phyloP scores from a whole-genome alignment of 2,888 invertebrate genomes.

The Myathropa florea region DNA sequence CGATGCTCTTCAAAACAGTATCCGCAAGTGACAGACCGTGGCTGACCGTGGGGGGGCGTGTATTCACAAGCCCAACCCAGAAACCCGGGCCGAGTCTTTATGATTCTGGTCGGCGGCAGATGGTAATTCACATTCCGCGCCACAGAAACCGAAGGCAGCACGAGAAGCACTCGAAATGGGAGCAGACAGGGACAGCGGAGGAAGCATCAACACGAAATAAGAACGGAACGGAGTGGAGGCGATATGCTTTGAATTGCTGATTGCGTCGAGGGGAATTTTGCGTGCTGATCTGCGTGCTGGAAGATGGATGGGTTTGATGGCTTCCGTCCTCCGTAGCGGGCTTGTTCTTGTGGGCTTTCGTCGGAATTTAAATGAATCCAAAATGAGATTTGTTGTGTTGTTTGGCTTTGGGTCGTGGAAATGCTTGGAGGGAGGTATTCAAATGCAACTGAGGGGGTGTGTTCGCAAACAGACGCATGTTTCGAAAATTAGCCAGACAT shows the following conservation, averaged over 20 bases:
- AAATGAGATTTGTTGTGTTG: background rate
- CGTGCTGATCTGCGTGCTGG: background rate
- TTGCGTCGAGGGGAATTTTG: constrained; percentile 19
- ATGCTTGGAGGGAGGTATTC: background rate
- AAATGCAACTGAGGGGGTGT: background rate
- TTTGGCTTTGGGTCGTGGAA: background rate
- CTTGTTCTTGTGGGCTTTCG: background rate
- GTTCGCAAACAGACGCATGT: background rate
- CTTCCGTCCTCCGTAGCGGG: background rate
- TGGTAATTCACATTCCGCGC: constrained; percentile 36
- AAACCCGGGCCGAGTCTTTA: constrained; percentile 1
- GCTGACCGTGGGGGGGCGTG: too few relatives aligned
- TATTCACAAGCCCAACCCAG: background rate
- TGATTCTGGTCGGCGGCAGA: constrained; percentile 24
- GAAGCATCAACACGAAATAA: background rate
- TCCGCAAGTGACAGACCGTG: background rate
- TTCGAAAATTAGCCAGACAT: background rate
- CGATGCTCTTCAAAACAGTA: too few relatives aligned
- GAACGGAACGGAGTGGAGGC: background rate
- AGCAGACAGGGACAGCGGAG: background rate
- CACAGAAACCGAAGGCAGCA: background rate
- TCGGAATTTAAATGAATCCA: background rate
- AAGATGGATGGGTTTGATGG: background rate
- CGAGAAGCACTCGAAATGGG: constrained; percentile 1
- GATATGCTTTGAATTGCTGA: constrained; percentile 49